phyloP scores from a whole-genome alignment of 2,888 invertebrate genomes.

The Galerucella pusilla region DNA sequence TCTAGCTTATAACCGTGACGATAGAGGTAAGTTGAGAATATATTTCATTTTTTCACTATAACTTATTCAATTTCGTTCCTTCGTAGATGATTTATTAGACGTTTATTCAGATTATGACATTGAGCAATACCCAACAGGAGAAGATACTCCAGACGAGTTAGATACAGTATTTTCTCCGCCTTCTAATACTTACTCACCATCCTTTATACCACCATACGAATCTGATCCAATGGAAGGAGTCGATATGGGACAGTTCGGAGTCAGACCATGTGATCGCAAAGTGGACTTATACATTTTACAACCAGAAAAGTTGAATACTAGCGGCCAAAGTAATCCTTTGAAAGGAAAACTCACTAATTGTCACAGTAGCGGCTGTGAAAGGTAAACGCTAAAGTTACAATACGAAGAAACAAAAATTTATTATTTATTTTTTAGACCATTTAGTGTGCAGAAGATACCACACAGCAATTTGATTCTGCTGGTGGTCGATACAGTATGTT shows the following conservation, averaged over 20 bases:
- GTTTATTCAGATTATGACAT: slow-evolving; percentile 50
- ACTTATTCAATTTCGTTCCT: neutral
- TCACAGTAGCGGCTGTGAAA: slow-evolving; percentile 88
- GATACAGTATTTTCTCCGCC: slow-evolving; percentile 62
- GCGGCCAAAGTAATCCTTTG: slow-evolving; percentile 82
- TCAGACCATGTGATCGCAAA: slow-evolving; percentile 86
- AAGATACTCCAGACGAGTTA: slow-evolving; percentile 58
- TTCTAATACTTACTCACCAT: slow-evolving; percentile 64
- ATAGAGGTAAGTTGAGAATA: slow-evolving; percentile 56
- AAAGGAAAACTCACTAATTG: slow-evolving; percentile 92
- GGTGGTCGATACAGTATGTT: slow-evolving; percentile 89
- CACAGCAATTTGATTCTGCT: slow-evolving; percentile 89
- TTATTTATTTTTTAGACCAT: slow-evolving; percentile 71
- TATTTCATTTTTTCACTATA: neutral
- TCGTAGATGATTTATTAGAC: slow-evolving; percentile 45
- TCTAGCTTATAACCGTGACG: slow-evolving; percentile 67
- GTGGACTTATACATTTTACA: slow-evolving; percentile 88
- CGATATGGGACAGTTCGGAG: slow-evolving; percentile 67
- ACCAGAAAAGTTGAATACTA: slow-evolving; percentile 81
- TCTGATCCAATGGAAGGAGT: slow-evolving; percentile 63
- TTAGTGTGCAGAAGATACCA: slow-evolving; percentile 91
- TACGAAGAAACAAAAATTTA: too few species aligned
- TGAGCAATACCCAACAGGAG: slow-evolving; percentile 51
- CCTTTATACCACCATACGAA: slow-evolving; percentile 62
- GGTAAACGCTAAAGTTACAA: slow-evolving; percentile 64